phyloP scores from a whole-genome alignment of 2,113 vertebrate genomes.

The Gymnogyps californianus region DNA sequence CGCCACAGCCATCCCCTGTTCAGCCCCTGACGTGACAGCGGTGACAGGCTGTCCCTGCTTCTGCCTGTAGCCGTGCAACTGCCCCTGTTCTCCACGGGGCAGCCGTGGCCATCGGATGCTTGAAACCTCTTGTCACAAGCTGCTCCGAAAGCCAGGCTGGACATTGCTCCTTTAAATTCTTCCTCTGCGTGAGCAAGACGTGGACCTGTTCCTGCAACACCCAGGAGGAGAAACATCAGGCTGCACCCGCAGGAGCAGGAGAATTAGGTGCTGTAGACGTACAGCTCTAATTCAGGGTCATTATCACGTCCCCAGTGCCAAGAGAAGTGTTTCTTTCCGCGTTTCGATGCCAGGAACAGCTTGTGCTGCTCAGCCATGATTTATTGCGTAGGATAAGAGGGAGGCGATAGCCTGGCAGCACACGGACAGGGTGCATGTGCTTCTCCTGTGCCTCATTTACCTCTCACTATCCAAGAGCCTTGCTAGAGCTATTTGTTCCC shows the following conservation, averaged over 20 bases:
- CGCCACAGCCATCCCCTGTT: background rate
- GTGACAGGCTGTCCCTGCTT: background rate
- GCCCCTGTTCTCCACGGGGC: background rate
- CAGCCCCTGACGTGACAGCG: background rate
- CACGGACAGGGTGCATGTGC: background rate
- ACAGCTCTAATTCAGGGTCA: conserved; percentile 40
- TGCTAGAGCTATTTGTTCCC: background rate
- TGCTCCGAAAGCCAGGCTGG: background rate
- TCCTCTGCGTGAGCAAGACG: background rate
- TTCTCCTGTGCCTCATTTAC: background rate
- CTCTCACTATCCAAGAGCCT: background rate
- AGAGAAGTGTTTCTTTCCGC: background rate
- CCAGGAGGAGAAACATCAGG: background rate
- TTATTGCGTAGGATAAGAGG: conserved; percentile 6
- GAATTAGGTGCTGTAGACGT: background rate
- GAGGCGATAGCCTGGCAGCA: background rate
- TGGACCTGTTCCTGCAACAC: background rate
- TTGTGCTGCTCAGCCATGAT: conserved; percentile 35
- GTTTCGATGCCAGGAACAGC: conserved; percentile 46
- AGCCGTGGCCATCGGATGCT: background rate
- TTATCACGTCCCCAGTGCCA: background rate
- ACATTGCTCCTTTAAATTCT: background rate
- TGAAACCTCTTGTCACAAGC: background rate
- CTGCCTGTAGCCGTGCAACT: background rate
- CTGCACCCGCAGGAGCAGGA: background rate